Base-by-base conservation (phyloP, 2,888 invertebrate species). In the Petrophora chlorosata region DNA sequence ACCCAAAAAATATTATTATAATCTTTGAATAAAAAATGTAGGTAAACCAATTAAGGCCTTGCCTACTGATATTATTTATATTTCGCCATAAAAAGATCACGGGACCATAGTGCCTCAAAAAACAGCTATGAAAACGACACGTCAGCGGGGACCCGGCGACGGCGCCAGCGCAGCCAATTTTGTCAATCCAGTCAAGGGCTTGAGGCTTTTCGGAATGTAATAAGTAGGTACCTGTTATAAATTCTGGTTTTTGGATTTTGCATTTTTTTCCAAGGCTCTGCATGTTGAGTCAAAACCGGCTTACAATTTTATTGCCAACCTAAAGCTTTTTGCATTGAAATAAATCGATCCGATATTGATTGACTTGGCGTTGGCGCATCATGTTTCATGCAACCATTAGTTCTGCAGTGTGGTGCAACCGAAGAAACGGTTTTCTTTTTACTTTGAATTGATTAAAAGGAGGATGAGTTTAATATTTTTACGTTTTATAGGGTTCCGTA, bases 211-310 rank as follows among this genome's bases (percentile, higher is more conserved):
- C 25, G 0, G 25, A 25, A 25, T 2, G 56, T 56, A 40, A 42
- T 56, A 13, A 17, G 19, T 56, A 13, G 14, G 19, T 51, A 50
- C 52, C 47, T 47, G 47, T 50, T 52, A 32, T 28, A 25, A 29
- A 44, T 43, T 50, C 56, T 36, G 56, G 52, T 56, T 59, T 26
- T 54, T 16, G 40, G 22, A 34, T 41, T 44, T 38, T 34, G 33
- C 33, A 44, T 48, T 22, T 29, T 45, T 46, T 26, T 40, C 41
- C 51, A 54, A 47, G 53, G 47, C 32, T 42, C 25, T 32, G 36
- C 25, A 38, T 13, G 19, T 33, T 22, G 3, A 7, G 28, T 16
- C 10, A 22, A 32, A 33, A 32, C 17, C 32, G 8, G 35, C 29
- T 34, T 15, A 28, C 7, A 5, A 14, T 16, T 38, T 17, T 17